phyloP scores from a whole-genome alignment of 2,797 vertebrate species.

The Streptopelia turtur region DNA sequence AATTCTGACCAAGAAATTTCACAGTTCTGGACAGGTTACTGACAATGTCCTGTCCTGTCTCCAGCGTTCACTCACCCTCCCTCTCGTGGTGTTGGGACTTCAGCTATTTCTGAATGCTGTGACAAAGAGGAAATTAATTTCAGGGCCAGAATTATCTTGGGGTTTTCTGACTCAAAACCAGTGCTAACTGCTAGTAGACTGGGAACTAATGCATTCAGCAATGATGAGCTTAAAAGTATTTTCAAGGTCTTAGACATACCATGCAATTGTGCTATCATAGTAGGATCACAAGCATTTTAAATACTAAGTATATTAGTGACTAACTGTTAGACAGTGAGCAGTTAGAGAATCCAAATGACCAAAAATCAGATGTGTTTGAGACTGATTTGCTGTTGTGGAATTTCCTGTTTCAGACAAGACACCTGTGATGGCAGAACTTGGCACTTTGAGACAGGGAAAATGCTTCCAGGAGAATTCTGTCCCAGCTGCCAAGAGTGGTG shows the following conservation, averaged over 20 bases:
- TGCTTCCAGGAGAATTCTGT: neutral
- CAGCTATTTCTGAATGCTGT: neutral
- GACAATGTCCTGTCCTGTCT: neutral
- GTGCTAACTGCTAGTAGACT: neutral
- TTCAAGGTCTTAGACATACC: slow-evolving; percentile 4
- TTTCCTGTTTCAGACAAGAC: neutral
- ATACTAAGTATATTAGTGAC: slow-evolving; percentile 1
- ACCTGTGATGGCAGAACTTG: neutral
- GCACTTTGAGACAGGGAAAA: neutral
- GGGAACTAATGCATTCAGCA: neutral
- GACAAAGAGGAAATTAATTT: neutral
- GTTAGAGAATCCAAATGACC: slow-evolving; percentile 22
- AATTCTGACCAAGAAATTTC: slow-evolving; percentile 20
- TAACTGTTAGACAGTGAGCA: slow-evolving; percentile 11
- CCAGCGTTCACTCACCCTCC: neutral
- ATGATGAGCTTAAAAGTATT: slow-evolving; percentile 3
- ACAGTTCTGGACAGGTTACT: neutral
- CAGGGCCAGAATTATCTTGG: slow-evolving; percentile 20
- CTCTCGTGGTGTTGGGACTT: neutral
- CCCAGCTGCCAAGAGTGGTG: neutral
- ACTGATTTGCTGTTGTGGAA: neutral
- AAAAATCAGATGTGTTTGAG: neutral
- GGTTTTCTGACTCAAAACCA: neutral
- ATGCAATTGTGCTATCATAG: neutral
- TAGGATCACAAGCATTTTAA: neutral